Conservation (phyloP, 1,140 invertebrate genomes). For the Drosophila santomea region DNA sequence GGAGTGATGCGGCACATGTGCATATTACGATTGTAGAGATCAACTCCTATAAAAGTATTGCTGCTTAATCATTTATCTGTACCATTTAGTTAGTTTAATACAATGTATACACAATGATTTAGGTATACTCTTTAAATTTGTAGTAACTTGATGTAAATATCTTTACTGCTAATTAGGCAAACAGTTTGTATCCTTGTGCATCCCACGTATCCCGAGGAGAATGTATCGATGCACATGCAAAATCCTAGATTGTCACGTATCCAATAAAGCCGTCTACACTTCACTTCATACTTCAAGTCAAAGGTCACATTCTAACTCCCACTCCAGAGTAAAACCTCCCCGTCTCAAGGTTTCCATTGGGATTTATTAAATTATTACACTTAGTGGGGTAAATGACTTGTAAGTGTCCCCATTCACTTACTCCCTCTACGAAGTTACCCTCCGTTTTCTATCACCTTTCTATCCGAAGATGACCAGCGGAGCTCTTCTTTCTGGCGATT, state of each 20-base stretch:
- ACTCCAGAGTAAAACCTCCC: neutral
- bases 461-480: constrained; percentile 34
- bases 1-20: constrained; percentile 17
- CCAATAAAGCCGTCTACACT: constrained; percentile 29
- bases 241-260: constrained; percentile 68
- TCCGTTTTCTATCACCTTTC: constrained; percentile 21
- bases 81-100: no score
- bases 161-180: constrained; percentile 20
- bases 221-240: constrained; percentile 44
- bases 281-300: constrained; percentile 28
- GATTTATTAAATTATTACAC: constrained; percentile 50
- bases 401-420: constrained; percentile 51
- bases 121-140: neutral
- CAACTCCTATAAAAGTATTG: no score
- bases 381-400: constrained; percentile 69
- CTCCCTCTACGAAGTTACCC: neutral
- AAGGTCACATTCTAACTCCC: constrained; percentile 37
- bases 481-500: constrained; percentile 36
- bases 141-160: neutral
- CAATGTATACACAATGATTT: no score
- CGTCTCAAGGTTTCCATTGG: constrained; percentile 9
- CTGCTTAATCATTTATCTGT: neutral
- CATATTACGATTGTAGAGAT: neutral
- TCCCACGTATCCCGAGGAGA: neutral
- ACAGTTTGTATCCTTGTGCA: constrained; percentile 5